These are phyloP conservation scores for Pseudobourletiella spinata DNA, from an alignment of 1,140 invertebrate species.

Conservation along the genomic window DNA sequence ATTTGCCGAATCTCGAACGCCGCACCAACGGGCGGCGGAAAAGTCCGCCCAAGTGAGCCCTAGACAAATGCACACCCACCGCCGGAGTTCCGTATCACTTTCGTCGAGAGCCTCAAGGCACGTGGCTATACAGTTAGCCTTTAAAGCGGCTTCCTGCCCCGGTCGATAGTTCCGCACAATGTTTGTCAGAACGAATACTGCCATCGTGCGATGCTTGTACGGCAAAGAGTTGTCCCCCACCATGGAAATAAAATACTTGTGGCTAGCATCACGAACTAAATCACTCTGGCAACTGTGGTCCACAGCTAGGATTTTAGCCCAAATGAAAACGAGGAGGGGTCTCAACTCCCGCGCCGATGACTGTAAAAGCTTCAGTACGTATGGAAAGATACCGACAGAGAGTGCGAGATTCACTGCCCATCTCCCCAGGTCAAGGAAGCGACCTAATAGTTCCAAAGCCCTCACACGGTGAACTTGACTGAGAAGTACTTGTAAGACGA, in stretches of 20 bases:
- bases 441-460: conserved; percentile 87
- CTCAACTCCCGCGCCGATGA: conserved; percentile 84
- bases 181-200: conserved; percentile 82
- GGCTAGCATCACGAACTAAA: conserved; percentile 86
- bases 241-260: conserved; percentile 88
- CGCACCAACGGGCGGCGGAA: conserved; percentile 88
- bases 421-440: conserved; percentile 89
- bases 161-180: conserved; percentile 80
- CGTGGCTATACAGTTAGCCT: conserved; percentile 77
- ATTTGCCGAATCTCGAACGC: conserved; percentile 88
- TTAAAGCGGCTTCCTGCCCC: conserved; percentile 77
- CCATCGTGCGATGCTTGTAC: conserved; percentile 76
- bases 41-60: conserved; percentile 90
- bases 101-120: conserved; percentile 60
- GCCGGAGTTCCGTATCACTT: conserved; percentile 60
- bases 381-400: conserved; percentile 97
- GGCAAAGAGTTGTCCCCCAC: conserved; percentile 73
- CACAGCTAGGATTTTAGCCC: conserved; percentile 97
- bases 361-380: conserved; percentile 91
- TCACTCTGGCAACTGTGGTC: conserved; percentile 91
- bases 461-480: conserved; percentile 92
- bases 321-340: conserved; percentile 91
- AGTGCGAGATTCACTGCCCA: conserved; percentile 95
- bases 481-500: conserved; percentile 93
- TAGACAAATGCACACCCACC: conserved; percentile 88